Conservation (phyloP, 1,140 invertebrate genomes). For the Octopus bimaculoides region DNA sequence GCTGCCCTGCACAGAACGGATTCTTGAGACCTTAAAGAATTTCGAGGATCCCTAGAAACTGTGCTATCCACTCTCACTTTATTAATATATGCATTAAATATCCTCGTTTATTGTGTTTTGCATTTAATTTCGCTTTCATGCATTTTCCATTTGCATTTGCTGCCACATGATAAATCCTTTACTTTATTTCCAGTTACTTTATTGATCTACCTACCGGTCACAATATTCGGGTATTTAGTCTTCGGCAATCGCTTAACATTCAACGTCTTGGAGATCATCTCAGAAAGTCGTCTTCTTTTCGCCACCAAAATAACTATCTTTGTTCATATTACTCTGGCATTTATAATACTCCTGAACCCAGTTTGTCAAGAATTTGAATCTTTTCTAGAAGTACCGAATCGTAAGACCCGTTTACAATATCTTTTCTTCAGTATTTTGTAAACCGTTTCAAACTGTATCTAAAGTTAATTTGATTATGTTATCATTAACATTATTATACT, state of each 20-base stretch:
- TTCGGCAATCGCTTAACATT: slow-evolving; percentile 37
- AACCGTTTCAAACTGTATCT: too few relatives aligned
- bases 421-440: too few relatives aligned
- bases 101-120: too few relatives aligned
- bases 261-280: slow-evolving; percentile 45
- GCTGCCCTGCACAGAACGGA: too few relatives aligned
- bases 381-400: slow-evolving; percentile 64
- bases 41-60: too few relatives aligned
- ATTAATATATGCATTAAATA: too few relatives aligned
- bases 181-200: slow-evolving; percentile 42
- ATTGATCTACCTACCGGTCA: slow-evolving; percentile 49
- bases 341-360: slow-evolving; percentile 58
- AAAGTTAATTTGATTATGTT: too few relatives aligned
- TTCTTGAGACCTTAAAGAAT: too few relatives aligned
- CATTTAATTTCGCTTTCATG: too few relatives aligned
- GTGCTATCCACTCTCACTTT: too few relatives aligned
- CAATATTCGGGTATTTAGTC: slow-evolving; percentile 37
- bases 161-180: not conserved
- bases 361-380: slow-evolving; percentile 68
- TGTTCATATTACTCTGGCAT: slow-evolving; percentile 53
- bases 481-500: too few relatives aligned
- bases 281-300: slow-evolving; percentile 22
- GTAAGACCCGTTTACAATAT: slow-evolving; percentile 56
- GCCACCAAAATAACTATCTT: slow-evolving; percentile 53
- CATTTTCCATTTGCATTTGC: too few relatives aligned